Evolutionary conservation across 2,113 vertebrate genomes (phyloP), one percentile per base, ranked within the genome.

Genomic region (Crotalus viridis): DNA sequence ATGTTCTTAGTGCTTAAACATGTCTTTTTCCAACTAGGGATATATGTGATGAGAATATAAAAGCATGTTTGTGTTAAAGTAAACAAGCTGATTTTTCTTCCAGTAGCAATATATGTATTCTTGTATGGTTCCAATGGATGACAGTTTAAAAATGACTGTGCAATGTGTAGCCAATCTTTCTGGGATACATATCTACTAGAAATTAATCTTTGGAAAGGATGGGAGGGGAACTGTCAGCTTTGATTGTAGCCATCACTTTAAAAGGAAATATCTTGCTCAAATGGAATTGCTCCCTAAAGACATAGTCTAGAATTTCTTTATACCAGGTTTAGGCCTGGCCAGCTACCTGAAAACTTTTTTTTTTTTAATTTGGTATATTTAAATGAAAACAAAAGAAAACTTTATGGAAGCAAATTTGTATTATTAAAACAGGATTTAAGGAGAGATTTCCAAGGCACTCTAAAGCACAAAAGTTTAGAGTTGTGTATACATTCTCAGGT

Each of bases 131-230:
- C 33, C 56, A 56, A n/a, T 46, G 48, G 64, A 90, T 91, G 94
- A 93, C 93, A 81, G 90, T 87, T 89, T 57, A 28, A 26, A 94
- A 28, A 43, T 91, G 90, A 94, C 93, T 26, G 24, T 92, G 43
- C 87, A 93, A 55, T 85, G n/a, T 69, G 10, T 69, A 85, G 89
- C 48, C 74, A 43, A 28, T 92, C 87, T 90, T 94, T 95, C 90
- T 91, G 91, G 64, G 90, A n/a, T 94, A 1, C 61, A n/a, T 90
- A 56, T 26, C 59, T 54, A 69, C 85, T 89, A 59, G 54, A 91
- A 56, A 90, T 94, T 74, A 94, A 93, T 95, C 69, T 95, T 92
- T 94, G 69, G n/a, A 94, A 94, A 90, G 95, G 96, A 93, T 19
- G n/a, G 86, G 86, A 93, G 92, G 3, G 8, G 33, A 81, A 43